These are phyloP conservation scores for Drosophila punjabiensis DNA, from an alignment of 1,140 invertebrate species.

Conservation along the genomic window DNA sequence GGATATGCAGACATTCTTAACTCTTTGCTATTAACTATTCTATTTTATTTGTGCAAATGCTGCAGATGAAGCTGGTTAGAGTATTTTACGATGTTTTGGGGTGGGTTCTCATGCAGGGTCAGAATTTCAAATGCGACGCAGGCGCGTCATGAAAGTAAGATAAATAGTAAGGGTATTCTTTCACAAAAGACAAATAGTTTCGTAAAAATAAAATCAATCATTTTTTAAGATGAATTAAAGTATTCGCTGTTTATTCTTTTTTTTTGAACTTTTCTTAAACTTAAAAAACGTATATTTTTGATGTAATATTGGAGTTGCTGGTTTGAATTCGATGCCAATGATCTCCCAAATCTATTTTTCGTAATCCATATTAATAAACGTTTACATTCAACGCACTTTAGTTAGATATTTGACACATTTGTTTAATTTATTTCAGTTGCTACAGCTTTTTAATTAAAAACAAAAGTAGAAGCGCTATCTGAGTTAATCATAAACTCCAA, in stretches of 20 bases:
- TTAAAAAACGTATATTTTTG: no score
- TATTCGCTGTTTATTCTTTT: no score
- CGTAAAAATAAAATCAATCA: background rate
- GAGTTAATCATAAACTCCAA: background rate
- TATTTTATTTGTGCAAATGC: constrained; percentile 27
- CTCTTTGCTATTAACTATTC: constrained; percentile 13
- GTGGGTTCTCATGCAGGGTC: constrained; percentile 42
- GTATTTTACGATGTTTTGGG: constrained; percentile 10
- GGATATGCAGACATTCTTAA: constrained; percentile 54
- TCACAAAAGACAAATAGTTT: background rate
- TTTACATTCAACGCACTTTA: background rate
- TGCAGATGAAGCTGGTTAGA: constrained; percentile 7
- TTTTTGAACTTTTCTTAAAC: no score
- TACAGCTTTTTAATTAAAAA: background rate
- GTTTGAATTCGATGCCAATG: no score
- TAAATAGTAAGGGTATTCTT: background rate
- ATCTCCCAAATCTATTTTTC: background rate
- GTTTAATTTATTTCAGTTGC: background rate
- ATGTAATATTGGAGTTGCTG: no score
- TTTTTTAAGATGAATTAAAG: background rate
- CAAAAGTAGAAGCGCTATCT: background rate
- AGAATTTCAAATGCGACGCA: constrained; percentile 38
- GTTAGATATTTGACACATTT: background rate
- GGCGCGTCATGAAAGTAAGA: constrained; percentile 41
- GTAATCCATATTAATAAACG: background rate